Conservation (phyloP, 2,113 vertebrate genomes). For the Onychostruthus taczanowskii region DNA sequence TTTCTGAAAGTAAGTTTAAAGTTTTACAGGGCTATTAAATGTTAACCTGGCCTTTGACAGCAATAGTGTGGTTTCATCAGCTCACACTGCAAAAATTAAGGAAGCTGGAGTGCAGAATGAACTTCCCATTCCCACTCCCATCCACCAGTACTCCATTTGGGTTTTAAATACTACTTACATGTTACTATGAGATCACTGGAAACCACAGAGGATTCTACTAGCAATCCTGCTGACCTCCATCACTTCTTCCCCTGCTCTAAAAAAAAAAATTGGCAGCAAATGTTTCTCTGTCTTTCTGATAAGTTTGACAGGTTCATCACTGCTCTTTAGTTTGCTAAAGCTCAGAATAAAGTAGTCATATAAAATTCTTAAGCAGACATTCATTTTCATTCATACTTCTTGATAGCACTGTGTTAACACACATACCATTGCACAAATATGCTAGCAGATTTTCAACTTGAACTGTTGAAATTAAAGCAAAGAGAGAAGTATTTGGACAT, state of each 20-base stretch:
- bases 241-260: neutral
- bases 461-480: neutral
- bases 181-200: neutral
- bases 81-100: neutral
- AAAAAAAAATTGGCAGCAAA: neutral
- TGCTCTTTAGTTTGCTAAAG: neutral
- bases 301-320: neutral
- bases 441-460: neutral
- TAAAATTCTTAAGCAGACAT: neutral
- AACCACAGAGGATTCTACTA: neutral
- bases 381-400: neutral
- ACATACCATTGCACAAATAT: neutral
- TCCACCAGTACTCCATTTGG: neutral
- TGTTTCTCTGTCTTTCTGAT: neutral
- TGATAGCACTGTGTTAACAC: neutral
- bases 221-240: neutral
- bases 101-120: neutral
- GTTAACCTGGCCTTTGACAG: conserved; percentile 60
- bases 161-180: neutral
- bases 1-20: conserved; percentile 57
- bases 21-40: conserved; percentile 60
- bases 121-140: neutral
- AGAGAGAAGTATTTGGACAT: neutral
- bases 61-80: conserved; percentile 30
- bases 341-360: neutral